These are phyloP conservation scores for Troides helena DNA, from an alignment of 2,888 invertebrate genomes.

Conservation along the genomic window DNA sequence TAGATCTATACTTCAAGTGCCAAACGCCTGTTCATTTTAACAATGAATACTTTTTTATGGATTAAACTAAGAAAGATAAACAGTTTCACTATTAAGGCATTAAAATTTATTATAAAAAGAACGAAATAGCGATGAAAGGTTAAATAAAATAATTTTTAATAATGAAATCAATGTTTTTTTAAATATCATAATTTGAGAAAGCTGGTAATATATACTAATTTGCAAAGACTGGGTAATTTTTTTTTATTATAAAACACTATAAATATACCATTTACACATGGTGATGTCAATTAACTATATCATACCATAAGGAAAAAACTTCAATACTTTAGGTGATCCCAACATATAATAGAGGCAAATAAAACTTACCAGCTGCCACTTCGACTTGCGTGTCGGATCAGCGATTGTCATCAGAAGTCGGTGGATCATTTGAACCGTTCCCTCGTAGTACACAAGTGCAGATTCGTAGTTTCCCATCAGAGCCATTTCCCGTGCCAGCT, in stretches of 20 bases:
- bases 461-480: conserved; percentile 97
- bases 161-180: no score
- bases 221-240: background rate
- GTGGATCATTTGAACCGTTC: conserved; percentile 94
- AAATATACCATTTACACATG: conserved; percentile 33
- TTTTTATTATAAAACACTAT: background rate
- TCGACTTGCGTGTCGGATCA: conserved; percentile 90
- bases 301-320: conserved; percentile 71
- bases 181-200: no score
- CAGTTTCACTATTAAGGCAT: no score
- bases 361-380: conserved; percentile 91
- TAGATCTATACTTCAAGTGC: no score
- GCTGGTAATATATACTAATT: no score
- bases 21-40: no score
- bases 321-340: conserved; percentile 58
- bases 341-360: conserved; percentile 35
- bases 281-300: conserved; percentile 62
- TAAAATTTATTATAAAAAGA: no score
- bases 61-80: no score
- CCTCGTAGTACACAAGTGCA: conserved; percentile 95
- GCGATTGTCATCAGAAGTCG: conserved; percentile 88
- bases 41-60: no score
- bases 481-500: conserved; percentile 96
- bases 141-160: no score
- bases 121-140: no score